Evolutionary conservation across 1,140 invertebrate genomes (phyloP), one percentile per base, ranked within the genome.

Genomic region (Camponotus vicinus): DNA sequence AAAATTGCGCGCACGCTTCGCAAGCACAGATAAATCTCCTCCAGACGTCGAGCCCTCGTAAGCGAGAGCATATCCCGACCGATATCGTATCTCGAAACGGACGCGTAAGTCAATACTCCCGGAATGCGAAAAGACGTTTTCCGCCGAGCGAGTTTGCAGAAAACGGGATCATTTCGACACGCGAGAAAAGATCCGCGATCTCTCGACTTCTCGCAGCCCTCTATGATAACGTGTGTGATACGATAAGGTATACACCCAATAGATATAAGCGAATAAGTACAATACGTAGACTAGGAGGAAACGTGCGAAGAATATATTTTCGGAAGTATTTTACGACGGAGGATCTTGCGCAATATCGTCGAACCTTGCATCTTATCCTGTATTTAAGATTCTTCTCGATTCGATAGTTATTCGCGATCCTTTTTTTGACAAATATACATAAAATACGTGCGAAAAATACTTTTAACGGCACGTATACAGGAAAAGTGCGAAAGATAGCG

Each of bases 41-140:
- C 15, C 49, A 57, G 78, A 59, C 21, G 78, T 80, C 66, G 78
- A 69, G 63, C 45, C 45, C 32, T 55, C 34, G 34, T 34, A 40
- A 70, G 49, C 49, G n/a, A 70, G 37, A 70, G 37, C 64, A 37
- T 55, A 80, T 80, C 64, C 64, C 77, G 21, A 34, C 34, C 77
- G 69, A 80, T 80, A 55, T 75, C 45, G 64, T 70, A 70, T 80
- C 64, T 42, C 66, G 66, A 70, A 57, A 55, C 37, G 77, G 63
- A 49, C 42, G 77, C 77, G 78, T 80, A 80, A 80, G 78, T 80
- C 78, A 71, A 80, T 80, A 71, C 78, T 71, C 45, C 9, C 66
- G 66, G 78, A 80, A 80, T 57, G 78, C 66, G 78, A 21, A 80
- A 80, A 70, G 78, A 37, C 66, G 66, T 80, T 80, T 80, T 80